phyloP scores from a whole-genome alignment of 2,797 vertebrate genomes.

The Brachymystax lenok region DNA sequence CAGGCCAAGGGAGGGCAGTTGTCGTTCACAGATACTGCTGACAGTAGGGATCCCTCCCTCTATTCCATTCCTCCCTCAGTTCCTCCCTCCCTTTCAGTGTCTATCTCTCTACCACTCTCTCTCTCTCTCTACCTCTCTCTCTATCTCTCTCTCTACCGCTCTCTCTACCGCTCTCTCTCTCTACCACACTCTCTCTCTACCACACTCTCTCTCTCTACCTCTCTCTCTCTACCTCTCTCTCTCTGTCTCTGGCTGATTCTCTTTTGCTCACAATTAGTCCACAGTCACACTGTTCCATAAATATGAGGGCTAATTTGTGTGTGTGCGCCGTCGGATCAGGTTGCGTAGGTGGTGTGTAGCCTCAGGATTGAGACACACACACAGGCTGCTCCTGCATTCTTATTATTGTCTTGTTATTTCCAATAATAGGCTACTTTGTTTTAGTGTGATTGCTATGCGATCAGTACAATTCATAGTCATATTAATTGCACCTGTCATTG shows the following conservation, averaged over 20 bases:
- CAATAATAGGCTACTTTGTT: no score
- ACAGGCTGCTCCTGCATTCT: not conserved
- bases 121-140: no score
- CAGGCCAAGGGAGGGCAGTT: not conserved
- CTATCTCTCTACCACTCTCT: no score
- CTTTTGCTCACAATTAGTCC: constrained; percentile 4
- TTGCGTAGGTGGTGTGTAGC: not conserved
- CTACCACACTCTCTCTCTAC: no score
- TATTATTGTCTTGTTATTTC: no score
- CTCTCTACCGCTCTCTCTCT: not conserved
- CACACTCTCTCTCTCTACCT: no score
- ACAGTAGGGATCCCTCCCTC: not conserved
- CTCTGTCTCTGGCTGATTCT: not conserved
- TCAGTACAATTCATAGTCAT: no score
- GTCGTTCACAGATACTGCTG: constrained; percentile 5
- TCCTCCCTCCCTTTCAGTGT: no score
- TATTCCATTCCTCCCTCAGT: no score
- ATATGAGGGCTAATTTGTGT: constrained; percentile 19
- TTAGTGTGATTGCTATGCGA: no score
- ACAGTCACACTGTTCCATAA: constrained; percentile 24
- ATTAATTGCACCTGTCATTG: no score
- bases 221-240: not conserved
- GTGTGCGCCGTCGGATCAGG: not conserved
- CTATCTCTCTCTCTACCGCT: not conserved
- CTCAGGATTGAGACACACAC: not conserved